These are phyloP conservation scores for Patella vulgata DNA, from an alignment of 1,140 invertebrate species.

Conservation along the genomic window DNA sequence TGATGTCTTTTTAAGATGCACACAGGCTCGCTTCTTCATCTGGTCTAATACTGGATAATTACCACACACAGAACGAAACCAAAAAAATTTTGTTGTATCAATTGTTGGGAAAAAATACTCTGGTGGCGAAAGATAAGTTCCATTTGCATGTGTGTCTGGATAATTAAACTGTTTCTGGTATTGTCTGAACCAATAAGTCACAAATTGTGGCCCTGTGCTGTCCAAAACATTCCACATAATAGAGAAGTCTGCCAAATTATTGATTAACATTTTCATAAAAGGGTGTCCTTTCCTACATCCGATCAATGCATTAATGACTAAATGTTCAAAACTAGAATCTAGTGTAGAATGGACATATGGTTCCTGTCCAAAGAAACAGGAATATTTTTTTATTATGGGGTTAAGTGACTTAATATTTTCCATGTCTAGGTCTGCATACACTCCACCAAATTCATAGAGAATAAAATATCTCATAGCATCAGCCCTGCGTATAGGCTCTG, in stretches of 20 bases:
- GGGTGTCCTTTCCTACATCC: conserved; percentile 57
- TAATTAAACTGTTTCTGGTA: conserved; percentile 30
- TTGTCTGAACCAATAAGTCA: conserved; percentile 46
- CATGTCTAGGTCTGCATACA: conserved; percentile 62
- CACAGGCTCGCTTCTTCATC: conserved; percentile 50
- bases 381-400: conserved; percentile 48
- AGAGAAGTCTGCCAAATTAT: conserved; percentile 48
- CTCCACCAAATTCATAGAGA: conserved; percentile 59
- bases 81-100: conserved; percentile 52
- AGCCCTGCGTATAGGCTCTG: conserved; percentile 51
- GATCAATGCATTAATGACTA: conserved; percentile 62
- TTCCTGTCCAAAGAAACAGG: conserved; percentile 60
- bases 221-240: conserved; percentile 60
- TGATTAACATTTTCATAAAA: conserved; percentile 54
- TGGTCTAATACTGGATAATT: conserved; percentile 38
- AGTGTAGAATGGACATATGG: conserved; percentile 60
- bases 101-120: conserved; percentile 60
- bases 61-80: conserved; percentile 44
- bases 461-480: conserved; percentile 60
- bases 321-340: conserved; percentile 54
- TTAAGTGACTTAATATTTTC: conserved; percentile 54
- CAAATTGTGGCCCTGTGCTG: conserved; percentile 60
- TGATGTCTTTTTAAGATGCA: conserved; percentile 45
- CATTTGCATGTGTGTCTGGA: conserved; percentile 24
- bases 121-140: conserved; percentile 49